A percentile compares a stretch with the other conserved stretches of the same genome.
phyloP scores from a whole-genome alignment of 1,140 invertebrate genomes.

The Bombus breviceps region DNA sequence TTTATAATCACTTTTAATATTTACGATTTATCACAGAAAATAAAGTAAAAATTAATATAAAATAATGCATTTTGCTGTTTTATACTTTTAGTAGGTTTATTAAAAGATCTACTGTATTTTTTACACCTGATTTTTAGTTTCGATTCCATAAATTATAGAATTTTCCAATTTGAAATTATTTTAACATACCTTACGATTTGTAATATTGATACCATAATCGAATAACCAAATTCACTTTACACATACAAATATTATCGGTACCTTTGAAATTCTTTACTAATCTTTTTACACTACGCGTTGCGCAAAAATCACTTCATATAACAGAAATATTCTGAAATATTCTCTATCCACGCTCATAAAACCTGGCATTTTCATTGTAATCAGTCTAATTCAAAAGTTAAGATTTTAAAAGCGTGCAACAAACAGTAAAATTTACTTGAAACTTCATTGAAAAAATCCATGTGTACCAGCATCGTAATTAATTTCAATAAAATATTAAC shows the following conservation, averaged over 20 bases:
- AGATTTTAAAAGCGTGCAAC: background rate
- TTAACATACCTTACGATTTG: no score
- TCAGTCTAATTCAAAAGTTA: background rate
- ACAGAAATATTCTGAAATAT: background rate
- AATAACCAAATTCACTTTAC: background rate
- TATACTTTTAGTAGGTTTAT: background rate
- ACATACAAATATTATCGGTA: background rate
- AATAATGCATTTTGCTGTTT: background rate
- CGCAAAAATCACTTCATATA: background rate
- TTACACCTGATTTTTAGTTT: no score
- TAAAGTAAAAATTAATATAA: background rate
- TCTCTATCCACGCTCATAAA: background rate
- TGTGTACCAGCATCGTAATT: background rate
- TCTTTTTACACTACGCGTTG: background rate
- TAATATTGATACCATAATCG: background rate
- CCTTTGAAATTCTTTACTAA: background rate
- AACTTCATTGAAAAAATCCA: background rate
- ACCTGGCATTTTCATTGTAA: background rate
- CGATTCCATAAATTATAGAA: no score
- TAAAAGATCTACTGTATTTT: no score
- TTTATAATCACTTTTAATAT: no score
- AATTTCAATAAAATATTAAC: background rate
- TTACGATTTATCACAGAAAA: no score
- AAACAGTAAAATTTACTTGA: background rate
- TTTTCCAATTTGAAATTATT: no score